Evolutionary conservation across 2,797 vertebrate species (phyloP).

Genomic region (Epinephelus awoara): DNA sequence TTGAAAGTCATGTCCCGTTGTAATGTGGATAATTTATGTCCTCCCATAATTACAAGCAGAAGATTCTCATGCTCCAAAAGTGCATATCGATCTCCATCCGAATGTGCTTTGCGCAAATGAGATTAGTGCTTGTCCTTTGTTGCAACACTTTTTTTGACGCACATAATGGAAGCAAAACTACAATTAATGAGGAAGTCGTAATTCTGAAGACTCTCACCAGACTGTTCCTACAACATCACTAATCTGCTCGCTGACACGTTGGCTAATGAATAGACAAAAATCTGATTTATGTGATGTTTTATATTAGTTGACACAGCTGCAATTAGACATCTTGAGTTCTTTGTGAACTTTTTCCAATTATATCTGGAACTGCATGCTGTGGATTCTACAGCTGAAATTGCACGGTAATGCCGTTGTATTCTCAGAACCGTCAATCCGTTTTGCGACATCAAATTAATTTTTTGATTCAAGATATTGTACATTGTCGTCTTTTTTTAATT

Average conservation of each 20-base stretch:
- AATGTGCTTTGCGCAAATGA: slow-evolving; percentile 40
- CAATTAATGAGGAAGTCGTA: slow-evolving; percentile 63
- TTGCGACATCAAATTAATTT: slow-evolving; percentile 75
- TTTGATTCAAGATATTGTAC: slow-evolving; percentile 71
- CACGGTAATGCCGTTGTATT: slow-evolving; percentile 65
- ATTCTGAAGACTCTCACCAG: slow-evolving; percentile 54
- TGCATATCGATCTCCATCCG: slow-evolving; percentile 49
- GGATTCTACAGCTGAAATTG: slow-evolving; percentile 65
- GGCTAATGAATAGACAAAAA: slow-evolving; percentile 71
- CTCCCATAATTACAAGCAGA: slow-evolving; percentile 54
- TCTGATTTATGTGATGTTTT: slow-evolving; percentile 72
- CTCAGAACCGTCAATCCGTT: slow-evolving; percentile 68
- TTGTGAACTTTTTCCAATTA: slow-evolving; percentile 81
- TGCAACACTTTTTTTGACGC: slow-evolving; percentile 37
- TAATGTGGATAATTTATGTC: slow-evolving; percentile 54
- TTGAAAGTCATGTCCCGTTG: slow-evolving; percentile 39
- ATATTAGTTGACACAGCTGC: slow-evolving; percentile 77
- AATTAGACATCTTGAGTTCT: slow-evolving; percentile 75
- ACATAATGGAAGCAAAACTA: slow-evolving; percentile 59
- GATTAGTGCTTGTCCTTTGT: slow-evolving; percentile 53
- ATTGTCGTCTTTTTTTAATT: slow-evolving; percentile 77
- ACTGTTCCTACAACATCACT: slow-evolving; percentile 59
- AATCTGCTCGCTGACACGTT: slow-evolving; percentile 72
- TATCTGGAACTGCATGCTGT: slow-evolving; percentile 58
- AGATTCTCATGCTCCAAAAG: slow-evolving; percentile 47